Evolutionary conservation across 1,140 invertebrate genomes (phyloP), one percentile per base, ranked within the genome.

Genomic region (Tetramorium alpestre): DNA sequence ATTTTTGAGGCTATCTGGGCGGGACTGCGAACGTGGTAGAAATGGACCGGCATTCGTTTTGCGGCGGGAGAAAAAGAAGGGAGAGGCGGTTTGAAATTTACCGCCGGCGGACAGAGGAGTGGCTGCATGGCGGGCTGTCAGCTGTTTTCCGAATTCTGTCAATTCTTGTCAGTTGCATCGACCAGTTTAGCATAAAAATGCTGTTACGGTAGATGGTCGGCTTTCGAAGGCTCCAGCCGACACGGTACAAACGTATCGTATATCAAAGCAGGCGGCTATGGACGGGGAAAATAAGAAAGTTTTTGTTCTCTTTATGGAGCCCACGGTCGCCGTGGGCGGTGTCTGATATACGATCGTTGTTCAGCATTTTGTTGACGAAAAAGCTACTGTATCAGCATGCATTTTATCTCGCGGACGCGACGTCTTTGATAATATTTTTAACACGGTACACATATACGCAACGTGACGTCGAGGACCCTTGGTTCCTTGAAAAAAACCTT

Each of bases 201-300:
- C 89, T 91, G 90, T 91, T 93, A 90, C 86, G 89, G 76, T 89
- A 73, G 87, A 92, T 90, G 92, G 88, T 86, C 90, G 89, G 92
- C 91, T 92, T 91, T 91, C 91, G 88, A 90, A 91, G 88, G 85
- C 88, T 85, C 88, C 87, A 73, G 82, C 88, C 87, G 87, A 91
- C 90, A 87, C 88, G 89, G 87, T 89, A 91, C 90, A 93, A 93
- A 93, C 89, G 92, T 93, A 93, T 93, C 92, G 89, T 93, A 93
- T 93, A 93, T 93, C 92, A 93, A 93, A 93, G 92, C 92, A 85
- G 90, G 91, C 88, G 85, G 88, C 80, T 86, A 85, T 78, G 82
- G 76, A 75, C 88, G 49, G 78, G 78, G 80, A 89, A 92, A 93
- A 91, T 92, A 91, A 93, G 89, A 91, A 91, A 89, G 88, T 85